A percentile compares a stretch with the other conserved stretches of the same genome.
phyloP scores from a whole-genome alignment of 2,797 vertebrate genomes.

The Morus bassanus region DNA sequence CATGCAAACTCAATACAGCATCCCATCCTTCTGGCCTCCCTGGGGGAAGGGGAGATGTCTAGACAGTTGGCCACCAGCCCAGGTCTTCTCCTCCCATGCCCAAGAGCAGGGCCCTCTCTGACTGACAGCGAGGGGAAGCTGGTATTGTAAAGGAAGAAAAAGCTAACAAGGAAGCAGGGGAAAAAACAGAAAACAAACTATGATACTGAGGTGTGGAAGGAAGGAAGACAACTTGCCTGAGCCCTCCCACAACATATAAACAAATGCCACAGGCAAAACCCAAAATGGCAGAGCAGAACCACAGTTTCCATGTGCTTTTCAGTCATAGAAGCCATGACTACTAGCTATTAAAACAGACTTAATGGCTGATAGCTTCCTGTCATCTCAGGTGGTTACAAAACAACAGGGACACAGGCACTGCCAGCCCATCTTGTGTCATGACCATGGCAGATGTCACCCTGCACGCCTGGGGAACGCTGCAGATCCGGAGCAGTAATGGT shows the following conservation, averaged over 20 bases:
- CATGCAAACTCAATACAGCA: not conserved
- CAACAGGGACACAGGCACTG: not conserved
- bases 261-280: not conserved
- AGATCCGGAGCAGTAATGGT: not conserved
- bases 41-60: not conserved
- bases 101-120: not conserved
- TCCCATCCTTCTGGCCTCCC: not conserved
- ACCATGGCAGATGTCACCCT: not conserved
- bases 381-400: not conserved
- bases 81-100: not conserved
- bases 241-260: not conserved
- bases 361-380: not conserved
- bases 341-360: not conserved
- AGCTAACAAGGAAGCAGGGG: not conserved
- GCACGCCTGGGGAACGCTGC: fast-evolving
- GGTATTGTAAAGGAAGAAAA: not conserved
- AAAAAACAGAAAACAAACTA: not conserved
- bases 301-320: not conserved
- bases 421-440: not conserved
- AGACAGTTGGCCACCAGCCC: not conserved
- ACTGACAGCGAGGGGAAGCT: not conserved
- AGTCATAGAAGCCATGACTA: not conserved
- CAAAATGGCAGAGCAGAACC: not conserved
- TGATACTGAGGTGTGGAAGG: not conserved
- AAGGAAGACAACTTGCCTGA: not conserved